Base-by-base conservation (phyloP, 2,888 invertebrate species). In the Silvanus unidentatus region DNA sequence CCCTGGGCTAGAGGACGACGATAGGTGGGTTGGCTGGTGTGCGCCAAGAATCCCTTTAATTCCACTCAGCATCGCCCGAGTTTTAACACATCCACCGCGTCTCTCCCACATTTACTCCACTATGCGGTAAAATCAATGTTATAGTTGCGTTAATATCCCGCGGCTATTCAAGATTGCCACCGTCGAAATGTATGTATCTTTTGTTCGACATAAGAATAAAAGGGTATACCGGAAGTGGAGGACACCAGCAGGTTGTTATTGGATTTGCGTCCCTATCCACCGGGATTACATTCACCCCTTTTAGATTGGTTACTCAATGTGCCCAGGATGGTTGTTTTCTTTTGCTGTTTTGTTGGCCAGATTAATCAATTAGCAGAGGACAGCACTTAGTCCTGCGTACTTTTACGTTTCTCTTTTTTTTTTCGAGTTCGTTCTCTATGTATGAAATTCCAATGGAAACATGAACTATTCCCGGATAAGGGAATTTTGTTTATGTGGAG, bases 111-210 rank as follows among this genome's bases (percentile, higher is more conserved):
- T 11, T 36, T 34, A 30, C n/a, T 10, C 16, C n/a, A n/a, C n/a
- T 40, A 34, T 39, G 49, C 48, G 49, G 51, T 47, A 52, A 57
- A 59, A 59, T 59, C 59, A 57, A 58, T 59, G 58, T 55, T 58
- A 53, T 56, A 59, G 57, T 59, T 57, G 52, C 56, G 53, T 53
- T 57, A 58, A 55, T 58, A 50, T 51, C 56, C 58, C 50, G 47
- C 47, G 54, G 58, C 56, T 43, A 51, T 53, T 48, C 43, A 50
- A 49, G 51, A 53, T 54, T 47, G 50, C 43, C 16, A 28, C 32
- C 42, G 42, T 43, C 22, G 22, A 22, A 22, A 22, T 22, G 22
- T 22, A 8, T 22, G 8, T 8, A 22, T 32, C 4, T 5, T 32
- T 8, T 12, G 32, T 32, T 8, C 5, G 28, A 28, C 16, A 15